Evolutionary conservation across 2,113 vertebrate genomes (phyloP), one percentile per base, ranked within the genome.

Genomic region (Oenanthe melanoleuca): DNA sequence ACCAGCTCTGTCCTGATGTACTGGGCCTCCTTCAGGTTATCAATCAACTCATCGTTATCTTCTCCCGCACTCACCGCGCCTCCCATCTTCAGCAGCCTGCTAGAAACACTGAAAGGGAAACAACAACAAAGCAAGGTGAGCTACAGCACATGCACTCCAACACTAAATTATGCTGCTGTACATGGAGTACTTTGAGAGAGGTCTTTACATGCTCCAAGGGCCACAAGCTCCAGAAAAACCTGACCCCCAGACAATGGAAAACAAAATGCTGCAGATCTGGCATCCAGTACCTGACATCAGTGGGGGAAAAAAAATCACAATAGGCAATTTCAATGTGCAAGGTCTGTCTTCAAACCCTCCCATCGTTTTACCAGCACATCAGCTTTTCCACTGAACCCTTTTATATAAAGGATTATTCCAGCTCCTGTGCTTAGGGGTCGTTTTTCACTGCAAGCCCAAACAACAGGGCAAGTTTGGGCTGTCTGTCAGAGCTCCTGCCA

Each of bases 21-120:
- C 70, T 99, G 99, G 0, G 99, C 99, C 95, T 99, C 99, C 93
- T 99, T 99, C 97, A 99, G 92, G 92, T 99, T 99, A 95, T 99
- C 99, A 17, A 99, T 99, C 87, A 99, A 97, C 63, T 99, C 99
- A 6, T 99, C 99, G 0, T 99, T 99, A 97, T 99, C 99, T 94
- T 99, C 99, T 8, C 99, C 99, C 0, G 99, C 99, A 17, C 99
- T 99, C 92, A 99, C 99, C 6, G 99, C 99, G 56, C 99, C 99
- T 66, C 99, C 99, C 99, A 99, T 99, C 91, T 96, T 98, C 88
- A 80, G 33, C 12, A 23, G 89, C 38, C 52, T 56, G 52, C 45
- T 57, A 2, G 2, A 53, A 83, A 57, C 28, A 34, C 97, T 93
- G 12, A 12, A 80, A 80, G 37, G 50, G 14, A 26, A 78, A 64